phyloP scores from a whole-genome alignment of 2,888 invertebrate species.

The Amphipoea oculea region DNA sequence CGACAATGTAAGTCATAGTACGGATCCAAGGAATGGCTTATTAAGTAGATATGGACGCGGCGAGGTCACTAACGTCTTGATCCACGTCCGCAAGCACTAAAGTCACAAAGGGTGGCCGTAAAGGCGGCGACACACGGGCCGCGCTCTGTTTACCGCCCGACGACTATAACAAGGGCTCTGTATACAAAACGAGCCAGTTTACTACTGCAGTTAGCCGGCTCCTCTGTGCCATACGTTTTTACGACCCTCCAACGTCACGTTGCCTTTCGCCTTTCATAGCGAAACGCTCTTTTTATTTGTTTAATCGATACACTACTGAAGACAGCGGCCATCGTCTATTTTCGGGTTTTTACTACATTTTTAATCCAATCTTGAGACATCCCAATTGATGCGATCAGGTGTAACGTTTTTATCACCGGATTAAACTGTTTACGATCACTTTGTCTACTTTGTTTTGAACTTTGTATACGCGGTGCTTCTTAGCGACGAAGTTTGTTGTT shows the following conservation, averaged over 20 bases:
- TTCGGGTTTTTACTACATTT: slow-evolving; percentile 84
- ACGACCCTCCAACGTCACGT: slow-evolving; percentile 87
- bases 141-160: slow-evolving; percentile 86
- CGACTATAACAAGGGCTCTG: slow-evolving; percentile 88
- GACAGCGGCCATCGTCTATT: slow-evolving; percentile 85
- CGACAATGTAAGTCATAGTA: slow-evolving; percentile 34
- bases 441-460: slow-evolving; percentile 85
- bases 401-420: slow-evolving; percentile 87
- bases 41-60: slow-evolving; percentile 69
- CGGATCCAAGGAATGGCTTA: slow-evolving; percentile 67
- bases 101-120: slow-evolving; percentile 86
- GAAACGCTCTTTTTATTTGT: slow-evolving; percentile 89
- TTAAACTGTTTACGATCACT: slow-evolving; percentile 88
- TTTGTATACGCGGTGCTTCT: slow-evolving; percentile 78
- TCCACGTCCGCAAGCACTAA: slow-evolving; percentile 83
- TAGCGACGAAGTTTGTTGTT: slow-evolving; percentile 76
- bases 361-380: slow-evolving; percentile 82
- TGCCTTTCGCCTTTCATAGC: slow-evolving; percentile 89
- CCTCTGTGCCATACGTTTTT: slow-evolving; percentile 89
- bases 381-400: slow-evolving; percentile 86
- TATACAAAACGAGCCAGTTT: slow-evolving; percentile 89
- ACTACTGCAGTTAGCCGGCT: slow-evolving; percentile 89
- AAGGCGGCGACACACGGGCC: slow-evolving; percentile 89
- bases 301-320: slow-evolving; percentile 89
- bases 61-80: slow-evolving; percentile 76